Evolutionary conservation across 1,140 invertebrate species (phyloP).

Genomic region (Eupeodes corollae): DNA sequence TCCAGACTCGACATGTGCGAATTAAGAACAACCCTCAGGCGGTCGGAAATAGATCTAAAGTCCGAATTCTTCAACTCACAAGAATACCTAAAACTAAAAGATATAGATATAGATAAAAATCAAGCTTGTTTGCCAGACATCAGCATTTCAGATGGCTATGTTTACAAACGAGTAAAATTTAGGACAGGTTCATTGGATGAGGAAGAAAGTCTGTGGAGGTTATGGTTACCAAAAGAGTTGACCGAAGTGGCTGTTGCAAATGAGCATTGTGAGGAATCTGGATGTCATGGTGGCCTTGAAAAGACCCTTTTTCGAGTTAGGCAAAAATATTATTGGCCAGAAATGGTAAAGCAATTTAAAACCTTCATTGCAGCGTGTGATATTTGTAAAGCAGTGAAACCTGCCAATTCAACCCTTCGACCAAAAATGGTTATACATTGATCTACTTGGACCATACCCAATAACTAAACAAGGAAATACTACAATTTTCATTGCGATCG

Average conservation of each 20-base stretch:
- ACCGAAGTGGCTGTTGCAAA: too few relatives aligned
- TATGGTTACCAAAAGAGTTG: background rate
- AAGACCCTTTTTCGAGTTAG: background rate
- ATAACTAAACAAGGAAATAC: background rate
- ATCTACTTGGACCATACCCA: background rate
- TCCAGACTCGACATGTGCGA: too few relatives aligned
- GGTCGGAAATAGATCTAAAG: too few relatives aligned
- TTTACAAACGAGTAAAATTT: background rate
- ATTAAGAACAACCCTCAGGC: too few relatives aligned
- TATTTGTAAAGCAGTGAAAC: background rate
- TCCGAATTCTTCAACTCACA: too few relatives aligned
- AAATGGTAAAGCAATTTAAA: background rate
- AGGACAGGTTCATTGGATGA: background rate
- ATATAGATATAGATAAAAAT: background rate
- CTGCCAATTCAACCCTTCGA: background rate
- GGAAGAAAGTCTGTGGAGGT: background rate
- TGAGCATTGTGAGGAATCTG: background rate
- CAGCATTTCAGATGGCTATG: background rate
- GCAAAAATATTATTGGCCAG: background rate
- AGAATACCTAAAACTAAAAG: too few relatives aligned
- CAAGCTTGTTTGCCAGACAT: background rate
- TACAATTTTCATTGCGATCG: background rate
- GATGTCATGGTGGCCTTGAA: background rate
- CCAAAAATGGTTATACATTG: background rate
- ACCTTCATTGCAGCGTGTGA: background rate